Base-by-base conservation (phyloP, 2,797 vertebrate genomes). In the Sebastiscus tertius region DNA sequence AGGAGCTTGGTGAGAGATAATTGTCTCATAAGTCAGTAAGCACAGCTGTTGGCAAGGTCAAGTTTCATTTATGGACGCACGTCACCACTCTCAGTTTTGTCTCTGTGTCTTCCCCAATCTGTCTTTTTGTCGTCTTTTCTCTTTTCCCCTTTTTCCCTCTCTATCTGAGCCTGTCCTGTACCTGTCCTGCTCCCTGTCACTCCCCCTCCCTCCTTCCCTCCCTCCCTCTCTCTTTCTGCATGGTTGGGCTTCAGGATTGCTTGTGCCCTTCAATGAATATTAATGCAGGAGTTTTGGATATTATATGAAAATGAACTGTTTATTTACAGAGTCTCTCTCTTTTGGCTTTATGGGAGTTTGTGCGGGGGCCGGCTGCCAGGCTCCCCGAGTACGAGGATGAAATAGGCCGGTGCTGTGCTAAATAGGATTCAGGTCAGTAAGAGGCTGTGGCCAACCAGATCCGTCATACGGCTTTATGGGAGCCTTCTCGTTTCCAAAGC, bases 11-110 rank as follows among this genome's bases (percentile, higher is more conserved):
- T 88, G 88, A 85, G 83, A 90, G 86, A 93, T 94, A 95, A 94
- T 95, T 93, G 93, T 95, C 92, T 95, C 92, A 93, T 93, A 95
- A 95, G 93, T 95, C 95, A 94, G 93, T 92, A 92, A 93, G 90
- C 91, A 93, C 94, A 95, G 95, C 94, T 96, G 95, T 93, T 92
- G 89, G 88, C 95, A 95, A 96, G 94, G 95, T 96, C 95, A 94
- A 82, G 84, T 91, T 93, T 93, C 84, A 91, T 94, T 93, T 89
- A 93, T 91, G 90, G 83, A 81, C 72, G 72, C 88, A 84, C 61
- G 11, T 77, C 64, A 54, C 55, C 39, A 72, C 84, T 71, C 83
- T 80, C 75, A 42, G 60, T 82, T 88, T 79, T 59, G 60, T 81
- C 54, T 78, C 69, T 69, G 39, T 72, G 72, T 89, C 67, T 80